Base-by-base conservation (phyloP, 2,113 vertebrate species). In the Xiphophorus maculatus region DNA sequence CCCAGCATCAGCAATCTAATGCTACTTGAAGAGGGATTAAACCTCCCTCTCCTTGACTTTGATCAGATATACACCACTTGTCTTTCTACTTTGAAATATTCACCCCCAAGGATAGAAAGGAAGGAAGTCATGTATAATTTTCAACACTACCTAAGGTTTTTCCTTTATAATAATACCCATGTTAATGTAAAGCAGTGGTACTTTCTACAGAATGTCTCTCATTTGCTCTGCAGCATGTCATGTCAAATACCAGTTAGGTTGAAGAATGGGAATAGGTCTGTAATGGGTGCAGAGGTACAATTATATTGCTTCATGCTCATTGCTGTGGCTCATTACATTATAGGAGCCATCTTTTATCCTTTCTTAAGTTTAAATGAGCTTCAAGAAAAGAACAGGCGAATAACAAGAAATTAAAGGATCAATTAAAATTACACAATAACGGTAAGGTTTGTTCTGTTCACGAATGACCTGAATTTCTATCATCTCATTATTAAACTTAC, bases 21-120 rank as follows among this genome's bases (percentile, higher is more conserved):
- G 84, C 88, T 90, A 90, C 91, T 93, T 84, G 90, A 92, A 88
- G 84, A 92, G 77, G 89, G 91, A 92, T 92, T 93, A 92, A 87
- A 74, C 81, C 69, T 83, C 87, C 87, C 86, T 82, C 71, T 60
- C 86, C 81, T 90, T 89, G 86, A 92, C 90, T 92, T 92, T 92
- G 86, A 93, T 93, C 89, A 91, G 90, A 92, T 90, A 92, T 80
- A 91, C 77, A 90, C 87, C 86, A 89, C 83, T 92, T 92, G 90
- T 93, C 89, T 90, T 88, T 90, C 82, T 83, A 79, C 86, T 88
- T 77, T 86, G 77, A 90, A 89, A 89, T 90, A 91, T 87, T 91
- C 88, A 88, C 80, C 90, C 86, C 60, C 71, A 80, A 72, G 77
- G 84, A 88, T 58, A 74, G 72, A 87, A 63, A 22, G 69, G 84